These are phyloP conservation scores for Neotoma lepida DNA, from an alignment of 2,113 vertebrate genomes.

Conservation along the genomic window DNA sequence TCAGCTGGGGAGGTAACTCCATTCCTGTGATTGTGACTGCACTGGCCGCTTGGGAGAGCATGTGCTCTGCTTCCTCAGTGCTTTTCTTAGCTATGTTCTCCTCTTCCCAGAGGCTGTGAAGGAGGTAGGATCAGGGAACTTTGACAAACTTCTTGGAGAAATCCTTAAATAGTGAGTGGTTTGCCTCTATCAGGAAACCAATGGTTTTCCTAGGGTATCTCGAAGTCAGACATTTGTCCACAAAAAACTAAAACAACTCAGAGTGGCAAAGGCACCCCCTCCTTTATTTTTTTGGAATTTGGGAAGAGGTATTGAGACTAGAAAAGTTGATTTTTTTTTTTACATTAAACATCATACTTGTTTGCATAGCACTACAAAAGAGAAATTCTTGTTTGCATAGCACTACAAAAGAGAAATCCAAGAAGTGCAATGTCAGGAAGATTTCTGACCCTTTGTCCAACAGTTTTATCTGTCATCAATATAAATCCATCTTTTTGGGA, in stretches of 20 bases:
- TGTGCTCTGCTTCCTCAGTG: neutral
- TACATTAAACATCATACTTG: neutral
- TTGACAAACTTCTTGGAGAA: conserved; percentile 1
- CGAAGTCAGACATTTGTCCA: neutral
- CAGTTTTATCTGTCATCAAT: neutral
- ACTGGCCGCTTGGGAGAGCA: neutral
- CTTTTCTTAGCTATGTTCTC: neutral
- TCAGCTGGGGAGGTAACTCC: neutral
- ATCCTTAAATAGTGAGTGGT: neutral
- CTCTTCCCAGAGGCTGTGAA: neutral
- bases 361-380: neutral
- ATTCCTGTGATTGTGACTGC: neutral
- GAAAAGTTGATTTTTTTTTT: conserved; percentile 8
- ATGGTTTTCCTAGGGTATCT: neutral
- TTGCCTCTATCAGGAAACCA: neutral
- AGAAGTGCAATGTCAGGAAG: neutral
- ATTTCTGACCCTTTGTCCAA: neutral
- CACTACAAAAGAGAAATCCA: neutral
- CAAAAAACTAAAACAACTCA: neutral
- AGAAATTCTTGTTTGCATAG: conserved; percentile 12
- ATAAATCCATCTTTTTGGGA: neutral
- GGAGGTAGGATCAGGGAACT: neutral
- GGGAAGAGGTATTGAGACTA: conserved; percentile 20
- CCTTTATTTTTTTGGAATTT: conserved; percentile 37
- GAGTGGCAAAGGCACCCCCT: neutral